These are phyloP conservation scores for Pseudopleuronectes americanus DNA, from an alignment of 2,797 vertebrate species.

Conservation along the genomic window DNA sequence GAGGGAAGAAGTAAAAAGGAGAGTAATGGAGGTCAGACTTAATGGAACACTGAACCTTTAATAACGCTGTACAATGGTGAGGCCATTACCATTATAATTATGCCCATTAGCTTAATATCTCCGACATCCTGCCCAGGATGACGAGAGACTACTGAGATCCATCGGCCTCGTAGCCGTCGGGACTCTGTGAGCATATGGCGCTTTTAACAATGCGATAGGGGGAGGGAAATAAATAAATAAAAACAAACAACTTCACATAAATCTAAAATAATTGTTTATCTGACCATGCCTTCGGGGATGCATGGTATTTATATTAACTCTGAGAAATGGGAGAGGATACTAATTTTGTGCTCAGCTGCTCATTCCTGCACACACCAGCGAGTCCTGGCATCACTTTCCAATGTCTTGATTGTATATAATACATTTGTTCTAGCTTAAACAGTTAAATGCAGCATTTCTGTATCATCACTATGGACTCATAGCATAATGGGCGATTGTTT, in stretches of 20 bases:
- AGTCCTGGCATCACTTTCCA: neutral
- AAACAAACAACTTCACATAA: slow-evolving; percentile 30
- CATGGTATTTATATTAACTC: slow-evolving; percentile 25
- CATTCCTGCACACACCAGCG: slow-evolving; percentile 8
- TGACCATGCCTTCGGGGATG: slow-evolving; percentile 31
- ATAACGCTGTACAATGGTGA: slow-evolving; percentile 55
- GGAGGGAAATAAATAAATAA: slow-evolving; percentile 11
- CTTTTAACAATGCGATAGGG: slow-evolving; percentile 31
- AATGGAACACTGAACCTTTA: slow-evolving; percentile 62
- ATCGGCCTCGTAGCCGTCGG: slow-evolving; percentile 38
- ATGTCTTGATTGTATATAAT: slow-evolving; percentile 7
- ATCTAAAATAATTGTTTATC: slow-evolving; percentile 47
- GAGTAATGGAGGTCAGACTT: slow-evolving; percentile 55
- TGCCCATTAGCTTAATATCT: slow-evolving; percentile 66
- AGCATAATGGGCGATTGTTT: neutral
- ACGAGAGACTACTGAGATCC: slow-evolving; percentile 56
- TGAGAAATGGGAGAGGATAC: slow-evolving; percentile 11
- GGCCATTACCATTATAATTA: slow-evolving; percentile 65
- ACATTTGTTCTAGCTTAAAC: slow-evolving; percentile 1
- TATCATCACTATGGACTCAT: neutral
- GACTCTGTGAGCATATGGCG: slow-evolving; percentile 61
- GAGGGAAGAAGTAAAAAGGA: slow-evolving; percentile 28
- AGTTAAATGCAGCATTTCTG: neutral
- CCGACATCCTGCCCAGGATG: slow-evolving; percentile 45
- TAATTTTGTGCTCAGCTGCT: neutral